phyloP scores from a whole-genome alignment of 2,797 vertebrate genomes.

The Danio tinwini region DNA sequence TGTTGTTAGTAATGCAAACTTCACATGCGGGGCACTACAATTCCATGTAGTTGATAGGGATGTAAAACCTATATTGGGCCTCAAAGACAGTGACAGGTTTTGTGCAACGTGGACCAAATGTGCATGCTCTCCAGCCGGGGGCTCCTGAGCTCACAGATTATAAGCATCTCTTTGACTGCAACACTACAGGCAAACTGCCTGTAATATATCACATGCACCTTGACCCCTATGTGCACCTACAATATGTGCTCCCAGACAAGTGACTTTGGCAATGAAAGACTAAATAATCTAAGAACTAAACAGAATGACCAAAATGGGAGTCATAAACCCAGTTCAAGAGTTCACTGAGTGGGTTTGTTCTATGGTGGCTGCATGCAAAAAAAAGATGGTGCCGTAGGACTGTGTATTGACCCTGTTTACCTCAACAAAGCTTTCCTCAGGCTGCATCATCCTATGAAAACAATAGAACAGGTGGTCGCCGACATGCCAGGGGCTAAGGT shows the following conservation, averaged over 20 bases:
- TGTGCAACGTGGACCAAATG: background rate
- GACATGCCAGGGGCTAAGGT: slow-evolving; percentile 39
- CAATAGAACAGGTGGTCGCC: background rate
- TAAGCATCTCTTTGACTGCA: slow-evolving; percentile 34
- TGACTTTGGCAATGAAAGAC: slow-evolving; percentile 35
- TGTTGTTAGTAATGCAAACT: background rate
- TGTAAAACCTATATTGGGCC: background rate
- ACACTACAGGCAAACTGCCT: slow-evolving; percentile 14
- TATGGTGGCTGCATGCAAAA: slow-evolving; percentile 35
- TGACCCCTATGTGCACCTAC: slow-evolving; percentile 4
- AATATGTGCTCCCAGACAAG: slow-evolving; percentile 8
- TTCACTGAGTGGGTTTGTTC: slow-evolving; percentile 45
- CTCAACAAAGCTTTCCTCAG: slow-evolving; percentile 39
- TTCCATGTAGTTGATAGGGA: slow-evolving; percentile 2
- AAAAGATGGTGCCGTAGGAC: slow-evolving; percentile 5
- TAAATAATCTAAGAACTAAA: slow-evolving; percentile 19
- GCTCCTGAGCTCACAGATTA: background rate
- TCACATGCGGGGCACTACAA: background rate
- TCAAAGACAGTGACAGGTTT: background rate
- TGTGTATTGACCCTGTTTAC: slow-evolving; percentile 41
- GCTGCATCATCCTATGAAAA: slow-evolving; percentile 11
- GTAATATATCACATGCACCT: slow-evolving; percentile 23
- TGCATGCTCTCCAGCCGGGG: background rate
- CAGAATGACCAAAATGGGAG: slow-evolving; percentile 15
- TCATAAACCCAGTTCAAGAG: slow-evolving; percentile 23